phyloP scores from a whole-genome alignment of 2,888 invertebrate genomes.

The Leptinotarsa tumamoca region DNA sequence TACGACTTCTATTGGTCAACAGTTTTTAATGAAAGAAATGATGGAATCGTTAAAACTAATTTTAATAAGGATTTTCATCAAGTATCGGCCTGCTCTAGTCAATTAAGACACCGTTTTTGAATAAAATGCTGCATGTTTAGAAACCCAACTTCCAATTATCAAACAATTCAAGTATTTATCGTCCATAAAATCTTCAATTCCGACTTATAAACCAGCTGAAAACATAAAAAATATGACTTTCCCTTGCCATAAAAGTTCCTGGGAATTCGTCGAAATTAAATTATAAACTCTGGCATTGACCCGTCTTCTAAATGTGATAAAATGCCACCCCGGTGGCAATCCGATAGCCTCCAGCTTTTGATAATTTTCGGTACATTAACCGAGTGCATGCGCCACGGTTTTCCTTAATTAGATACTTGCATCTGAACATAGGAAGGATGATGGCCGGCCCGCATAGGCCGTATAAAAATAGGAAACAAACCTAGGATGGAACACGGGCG shows the following conservation, averaged over 20 bases:
- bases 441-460: neutral
- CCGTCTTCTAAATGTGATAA: neutral
- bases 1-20: too few species aligned
- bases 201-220: neutral
- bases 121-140: too few species aligned
- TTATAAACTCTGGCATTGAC: neutral
- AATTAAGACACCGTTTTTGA: too few species aligned
- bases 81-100: too few species aligned
- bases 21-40: too few species aligned
- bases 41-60: too few species aligned
- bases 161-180: too few species aligned
- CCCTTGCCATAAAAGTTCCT: neutral
- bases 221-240: neutral
- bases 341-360: neutral
- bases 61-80: too few species aligned
- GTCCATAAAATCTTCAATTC: too few species aligned
- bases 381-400: neutral
- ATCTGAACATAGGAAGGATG: neutral
- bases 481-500: conserved; percentile 7
- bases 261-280: neutral
- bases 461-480: conserved; percentile 17
- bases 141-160: too few species aligned
- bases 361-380: neutral
- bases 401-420: conserved; percentile 14
- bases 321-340: neutral